Base-by-base conservation (phyloP, 2,888 invertebrate species). In the Podabrus alpinus region DNA sequence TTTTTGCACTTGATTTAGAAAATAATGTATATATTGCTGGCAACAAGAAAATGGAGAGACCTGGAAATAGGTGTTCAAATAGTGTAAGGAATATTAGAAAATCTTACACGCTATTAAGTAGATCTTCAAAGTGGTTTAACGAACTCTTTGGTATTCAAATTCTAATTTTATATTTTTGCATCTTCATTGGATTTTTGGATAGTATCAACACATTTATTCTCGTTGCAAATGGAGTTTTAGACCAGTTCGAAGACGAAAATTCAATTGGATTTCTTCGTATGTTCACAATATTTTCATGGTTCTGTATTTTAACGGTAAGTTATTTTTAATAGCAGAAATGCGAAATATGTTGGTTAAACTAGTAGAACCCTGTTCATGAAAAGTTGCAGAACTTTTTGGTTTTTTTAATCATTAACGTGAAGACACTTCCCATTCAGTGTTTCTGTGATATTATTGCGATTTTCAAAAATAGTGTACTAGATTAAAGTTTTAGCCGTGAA, bases 231-330 rank as follows among this genome's bases (percentile, higher is more conserved):
- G 2, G 1, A n/a, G n/a, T n/a, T 45, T 45, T 7, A 0, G 7
- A 7, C 7, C 1, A 45, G 1, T 5, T n/a, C n/a, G 45, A 45
- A 3, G 45, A n/a, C 9, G 45, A 29, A 29, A 13, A 29, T 29
- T 13, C 1, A 45, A 5, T 4, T 7, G 0, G 3, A 9, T 0
- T 2, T 0, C n/a, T 2, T 2, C n/a, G 2, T 7, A n/a, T 5
- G 5, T 7, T n/a, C 7, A 9, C n/a, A n/a, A 1, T n/a, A 45
- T n/a, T 45, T n/a, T 4, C 4, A n/a, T 45, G 2, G 45, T 45
- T 45, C 7, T n/a, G n/a, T 9, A n/a, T 7, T 45, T n/a, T 45
- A 45, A 10, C 2, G 45, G 45, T 45, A n/a, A 45, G 45, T 24
- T 1, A 7, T 24, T 19, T 19, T 19, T 4, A 19, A n/a, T n/a